Evolutionary conservation across 2,797 vertebrate species (phyloP).

Genomic region (Alca torda): DNA sequence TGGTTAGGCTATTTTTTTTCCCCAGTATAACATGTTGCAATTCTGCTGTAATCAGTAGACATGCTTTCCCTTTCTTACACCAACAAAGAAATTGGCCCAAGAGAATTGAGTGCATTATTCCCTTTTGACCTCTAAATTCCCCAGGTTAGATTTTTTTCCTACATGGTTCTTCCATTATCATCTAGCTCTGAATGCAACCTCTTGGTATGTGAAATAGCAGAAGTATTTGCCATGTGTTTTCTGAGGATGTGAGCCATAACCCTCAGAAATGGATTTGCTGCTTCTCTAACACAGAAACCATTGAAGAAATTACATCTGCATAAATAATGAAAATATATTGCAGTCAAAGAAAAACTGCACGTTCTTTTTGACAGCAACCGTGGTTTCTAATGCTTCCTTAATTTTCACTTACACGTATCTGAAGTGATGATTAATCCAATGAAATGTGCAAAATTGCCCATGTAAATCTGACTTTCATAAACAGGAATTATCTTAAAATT

Average conservation of each 20-base stretch:
- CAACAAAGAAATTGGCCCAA: not conserved
- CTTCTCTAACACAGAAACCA: not conserved
- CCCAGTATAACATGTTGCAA: not conserved
- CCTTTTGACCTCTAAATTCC: not conserved
- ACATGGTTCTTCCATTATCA: not conserved
- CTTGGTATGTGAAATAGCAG: not conserved
- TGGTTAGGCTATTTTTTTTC: slow-evolving; percentile 21
- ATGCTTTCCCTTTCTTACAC: not conserved
- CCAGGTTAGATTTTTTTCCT: not conserved
- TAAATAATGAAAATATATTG: not conserved
- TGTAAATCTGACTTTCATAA: not conserved
- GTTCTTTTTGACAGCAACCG: not conserved
- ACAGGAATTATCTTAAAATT: not conserved
- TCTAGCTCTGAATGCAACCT: not conserved
- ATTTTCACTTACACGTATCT: not conserved
- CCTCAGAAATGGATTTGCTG: not conserved
- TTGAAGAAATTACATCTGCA: not conserved
- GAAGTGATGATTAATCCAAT: not conserved
- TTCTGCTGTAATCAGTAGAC: not conserved
- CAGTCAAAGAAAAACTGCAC: not conserved
- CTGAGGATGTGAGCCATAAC: not conserved
- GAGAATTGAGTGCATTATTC: not conserved
- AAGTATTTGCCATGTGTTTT: not conserved
- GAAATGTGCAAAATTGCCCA: not conserved
- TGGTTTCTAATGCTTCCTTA: not conserved